Base-by-base conservation (phyloP, 2,113 vertebrate genomes). In the Gobius niger region DNA sequence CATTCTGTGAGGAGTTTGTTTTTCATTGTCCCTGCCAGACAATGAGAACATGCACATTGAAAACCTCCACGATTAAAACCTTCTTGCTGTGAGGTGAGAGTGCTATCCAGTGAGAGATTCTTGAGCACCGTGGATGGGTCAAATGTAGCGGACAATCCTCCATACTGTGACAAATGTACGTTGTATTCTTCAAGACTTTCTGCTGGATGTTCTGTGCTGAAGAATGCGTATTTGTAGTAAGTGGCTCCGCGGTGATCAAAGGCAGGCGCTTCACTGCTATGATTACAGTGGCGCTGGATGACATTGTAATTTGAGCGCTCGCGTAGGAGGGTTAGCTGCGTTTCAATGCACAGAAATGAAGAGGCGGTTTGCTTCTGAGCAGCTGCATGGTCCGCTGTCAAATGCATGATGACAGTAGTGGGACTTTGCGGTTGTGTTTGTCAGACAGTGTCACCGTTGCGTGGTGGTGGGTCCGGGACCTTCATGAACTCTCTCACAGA, bases 161-260 rank as follows among this genome's bases (percentile, higher is more conserved):
- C 24, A 24, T 2, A 24, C 24, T 34, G 24, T 24, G 24, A 24
- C 24, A 24, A 24, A 24, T 24, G 24, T 3, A 24, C 3, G n/a
- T n/a, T n/a, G n/a, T n/a, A n/a, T n/a, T n/a, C n/a, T n/a, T n/a
- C n/a, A n/a, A n/a, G n/a, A n/a, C 72, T 76, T 71, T 63, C 16
- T 52, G 18, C 24, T 9, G 9, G 46, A 62, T 0, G 52, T 68
- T 53, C 44, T 40, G 44, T 67, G 71, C 63, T 71, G 41, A 73
- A 53, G 70, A 72, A 60, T 46, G 19, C 52, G 41, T 70, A 47
- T 72, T 72, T 62, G 69, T 49, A 63, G 77, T 69, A 24, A 8
- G 40, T 41, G 3, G 69, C 73, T 73, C 75, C 0, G 2, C 65
- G 19, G 13, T 70, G 67, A 89, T 89, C 80, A 90, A 86, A 86